phyloP scores from a whole-genome alignment of 2,888 invertebrate genomes.

The Meteorus colon region DNA sequence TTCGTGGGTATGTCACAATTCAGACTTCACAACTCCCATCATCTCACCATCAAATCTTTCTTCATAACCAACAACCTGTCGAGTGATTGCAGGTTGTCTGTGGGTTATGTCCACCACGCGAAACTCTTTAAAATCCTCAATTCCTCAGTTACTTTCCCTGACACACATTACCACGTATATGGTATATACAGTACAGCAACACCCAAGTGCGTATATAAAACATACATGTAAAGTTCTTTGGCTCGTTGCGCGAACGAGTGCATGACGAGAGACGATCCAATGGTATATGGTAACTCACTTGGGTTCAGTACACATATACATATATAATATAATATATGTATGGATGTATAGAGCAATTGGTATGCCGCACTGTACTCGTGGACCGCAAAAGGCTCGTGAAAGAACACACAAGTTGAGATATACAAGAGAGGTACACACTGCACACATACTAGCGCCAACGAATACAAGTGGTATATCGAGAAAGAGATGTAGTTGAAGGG shows the following conservation, averaged over 20 bases:
- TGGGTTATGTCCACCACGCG: neutral
- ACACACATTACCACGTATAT: slow-evolving; percentile 52
- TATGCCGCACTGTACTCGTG: slow-evolving; percentile 53
- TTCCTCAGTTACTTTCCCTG: slow-evolving; percentile 58
- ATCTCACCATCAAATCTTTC: too few relatives aligned
- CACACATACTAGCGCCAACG: too few relatives aligned
- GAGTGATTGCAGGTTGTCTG: neutral
- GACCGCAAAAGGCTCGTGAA: slow-evolving; percentile 40
- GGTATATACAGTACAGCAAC: slow-evolving; percentile 3
- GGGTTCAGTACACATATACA: too few relatives aligned
- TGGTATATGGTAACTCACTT: slow-evolving; percentile 22
- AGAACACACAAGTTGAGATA: slow-evolving; percentile 13
- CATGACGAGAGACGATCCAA: slow-evolving; percentile 36
- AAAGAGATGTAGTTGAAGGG: slow-evolving; percentile 4
- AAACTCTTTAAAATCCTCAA: slow-evolving; percentile 11
- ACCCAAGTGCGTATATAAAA: slow-evolving; percentile 5
- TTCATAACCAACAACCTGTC: too few relatives aligned
- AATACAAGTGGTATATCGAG: too few relatives aligned
- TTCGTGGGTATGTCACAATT: too few relatives aligned
- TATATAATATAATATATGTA: slow-evolving; percentile 25
- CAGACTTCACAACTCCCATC: too few relatives aligned
- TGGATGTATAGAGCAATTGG: slow-evolving; percentile 40
- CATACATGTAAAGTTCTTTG: slow-evolving; percentile 22
- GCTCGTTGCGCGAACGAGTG: slow-evolving; percentile 27
- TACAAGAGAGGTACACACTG: slow-evolving; percentile 3